These are phyloP conservation scores for Aldabrachelys gigantea DNA, from an alignment of 2,113 vertebrate species.

Conservation along the genomic window DNA sequence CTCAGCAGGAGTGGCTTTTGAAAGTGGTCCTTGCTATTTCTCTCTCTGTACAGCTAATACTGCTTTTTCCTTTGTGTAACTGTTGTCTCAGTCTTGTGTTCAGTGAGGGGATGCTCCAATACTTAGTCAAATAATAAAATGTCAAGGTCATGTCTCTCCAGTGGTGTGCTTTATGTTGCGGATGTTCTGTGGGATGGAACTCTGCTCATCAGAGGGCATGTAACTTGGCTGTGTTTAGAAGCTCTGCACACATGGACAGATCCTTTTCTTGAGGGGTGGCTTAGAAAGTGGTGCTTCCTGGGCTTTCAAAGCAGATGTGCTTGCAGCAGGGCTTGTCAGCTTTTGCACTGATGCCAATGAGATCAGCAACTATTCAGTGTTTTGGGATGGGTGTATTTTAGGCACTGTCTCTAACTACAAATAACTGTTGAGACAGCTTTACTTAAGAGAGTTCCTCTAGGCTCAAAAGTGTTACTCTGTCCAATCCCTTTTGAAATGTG, in stretches of 20 bases:
- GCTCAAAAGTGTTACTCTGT: neutral
- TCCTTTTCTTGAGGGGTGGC: accelerated
- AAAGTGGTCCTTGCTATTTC: neutral
- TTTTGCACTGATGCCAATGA: neutral
- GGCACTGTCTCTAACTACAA: neutral
- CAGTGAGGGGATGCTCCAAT: neutral
- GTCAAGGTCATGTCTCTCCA: accelerated
- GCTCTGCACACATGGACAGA: neutral
- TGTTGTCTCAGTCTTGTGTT: neutral
- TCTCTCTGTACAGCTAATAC: accelerated
- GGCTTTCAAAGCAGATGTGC: neutral
- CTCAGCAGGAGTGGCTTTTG: neutral
- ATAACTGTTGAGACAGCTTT: neutral
- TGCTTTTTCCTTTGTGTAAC: neutral
- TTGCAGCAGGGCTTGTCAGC: neutral
- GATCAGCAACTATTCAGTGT: neutral
- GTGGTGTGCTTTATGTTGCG: neutral
- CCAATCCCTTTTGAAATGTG: neutral
- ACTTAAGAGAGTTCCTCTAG: neutral
- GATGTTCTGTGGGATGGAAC: neutral
- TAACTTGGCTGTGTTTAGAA: neutral
- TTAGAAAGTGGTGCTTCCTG: neutral
- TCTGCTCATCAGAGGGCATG: neutral
- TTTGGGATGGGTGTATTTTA: neutral
- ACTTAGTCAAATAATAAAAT: neutral